A percentile compares a stretch with the other conserved stretches of the same genome.
phyloP scores from a whole-genome alignment of 92 coral and sea anemone species.

The Scolanthus callimorphus region DNA sequence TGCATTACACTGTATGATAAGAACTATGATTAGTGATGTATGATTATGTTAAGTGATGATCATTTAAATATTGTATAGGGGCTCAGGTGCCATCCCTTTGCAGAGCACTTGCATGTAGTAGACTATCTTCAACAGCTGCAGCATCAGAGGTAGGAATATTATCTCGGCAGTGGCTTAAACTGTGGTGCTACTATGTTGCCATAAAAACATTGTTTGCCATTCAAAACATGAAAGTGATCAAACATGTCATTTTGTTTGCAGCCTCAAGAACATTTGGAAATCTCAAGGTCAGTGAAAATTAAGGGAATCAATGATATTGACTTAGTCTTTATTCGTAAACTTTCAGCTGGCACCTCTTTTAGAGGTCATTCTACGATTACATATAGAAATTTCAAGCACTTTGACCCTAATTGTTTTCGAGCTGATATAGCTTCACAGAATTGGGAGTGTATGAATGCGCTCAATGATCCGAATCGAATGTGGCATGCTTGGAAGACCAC shows the following conservation, averaged over 20 bases:
- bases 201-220: no score
- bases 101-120: slow-evolving; percentile 11
- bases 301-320: no score
- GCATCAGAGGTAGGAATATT: slow-evolving; percentile 17
- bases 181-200: no score
- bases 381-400: background rate
- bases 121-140: slow-evolving; percentile 24
- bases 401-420: no score
- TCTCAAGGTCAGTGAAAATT: slow-evolving; percentile 76
- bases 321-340: background rate
- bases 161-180: background rate
- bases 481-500: no score
- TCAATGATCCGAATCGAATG: no score
- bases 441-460: no score
- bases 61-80: no score
- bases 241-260: slow-evolving; percentile 4
- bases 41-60: no score
- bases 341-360: background rate
- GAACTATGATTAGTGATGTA: no score
- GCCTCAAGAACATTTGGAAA: slow-evolving; percentile 78
- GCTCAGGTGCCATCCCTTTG: background rate
- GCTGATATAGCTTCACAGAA: no score
- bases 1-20: no score
- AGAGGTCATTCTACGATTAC: background rate
- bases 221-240: background rate